phyloP scores from a whole-genome alignment of 2,888 invertebrate species.

The Koerneria pararmatus region DNA sequence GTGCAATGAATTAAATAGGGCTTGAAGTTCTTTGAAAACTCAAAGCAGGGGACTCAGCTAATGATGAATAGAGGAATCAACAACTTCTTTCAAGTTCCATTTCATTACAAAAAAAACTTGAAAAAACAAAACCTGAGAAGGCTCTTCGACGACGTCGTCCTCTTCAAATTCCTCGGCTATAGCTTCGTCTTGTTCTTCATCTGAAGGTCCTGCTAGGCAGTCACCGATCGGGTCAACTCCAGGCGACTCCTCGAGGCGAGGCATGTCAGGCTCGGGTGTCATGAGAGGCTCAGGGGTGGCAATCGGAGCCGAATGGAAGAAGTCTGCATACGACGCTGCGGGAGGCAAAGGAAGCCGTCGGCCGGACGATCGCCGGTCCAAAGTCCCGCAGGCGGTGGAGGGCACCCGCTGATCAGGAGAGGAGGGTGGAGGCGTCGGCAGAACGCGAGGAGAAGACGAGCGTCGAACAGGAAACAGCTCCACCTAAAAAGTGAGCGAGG shows the following conservation, averaged over 20 bases:
- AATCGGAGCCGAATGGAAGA: neutral
- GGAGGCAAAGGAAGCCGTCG: neutral
- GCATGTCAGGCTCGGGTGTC: neutral
- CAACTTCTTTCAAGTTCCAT: too few species aligned
- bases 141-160: neutral
- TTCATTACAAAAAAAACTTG: too few species aligned
- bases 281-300: neutral
- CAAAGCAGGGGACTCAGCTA: too few species aligned
- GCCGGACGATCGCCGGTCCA: constrained; percentile 1
- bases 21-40: too few species aligned
- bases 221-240: neutral
- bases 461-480: constrained; percentile 2
- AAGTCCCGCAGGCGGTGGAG: neutral
- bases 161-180: neutral
- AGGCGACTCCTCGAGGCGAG: constrained; percentile 6
- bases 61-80: too few species aligned
- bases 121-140: too few species aligned
- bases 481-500: too few species aligned
- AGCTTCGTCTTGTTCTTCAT: neutral
- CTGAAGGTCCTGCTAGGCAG: neutral
- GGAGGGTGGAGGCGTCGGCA: constrained; percentile 10
- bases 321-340: neutral
- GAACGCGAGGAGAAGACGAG: constrained; percentile 6
- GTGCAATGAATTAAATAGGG: too few species aligned
- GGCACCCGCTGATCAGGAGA: constrained; percentile 3